Evolutionary conservation across 23 tunicate species (phyloP), one percentile per base, ranked within the genome.

Genomic region (Halocynthia roretzi): DNA sequence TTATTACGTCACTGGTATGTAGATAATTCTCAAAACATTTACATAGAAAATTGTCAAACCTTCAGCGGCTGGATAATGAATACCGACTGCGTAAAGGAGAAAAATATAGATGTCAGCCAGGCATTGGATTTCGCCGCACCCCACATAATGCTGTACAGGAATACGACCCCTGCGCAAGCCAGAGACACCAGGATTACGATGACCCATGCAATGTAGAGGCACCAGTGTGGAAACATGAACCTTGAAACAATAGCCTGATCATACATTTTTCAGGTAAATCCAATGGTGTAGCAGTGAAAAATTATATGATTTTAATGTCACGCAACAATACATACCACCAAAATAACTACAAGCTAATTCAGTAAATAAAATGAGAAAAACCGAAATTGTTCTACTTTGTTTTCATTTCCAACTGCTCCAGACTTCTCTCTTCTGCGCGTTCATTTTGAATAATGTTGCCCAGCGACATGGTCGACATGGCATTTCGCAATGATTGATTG

Each of bases 121-220:
- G 83, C 87, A 53, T 77, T 79, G 51, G 95, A 67, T 55, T 80
- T 88, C 50, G 67, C 72, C 49, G 95, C 82, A 12, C 95, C 95
- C 95, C 95, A 88, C 54, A 84, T 86, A 50, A 88, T 65, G 79
- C 95, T 88, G 84, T 88, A 88, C 23, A 88, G 72, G 75, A 88
- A 88, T 7, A 88, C 95, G 51, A 88, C 87, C 58, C 88, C 74
- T 20, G 81, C 81, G 64, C 87, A 84, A 11, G 86, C 49, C 10
- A 61, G 44, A 54, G 68, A 11, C 6, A 82, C 76, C 18, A 79
- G 50, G 53, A 74, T 18, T 14, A 85, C 84, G n/a, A 88, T 70
- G 8, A 14, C 12, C 95, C 95, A 88, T 14, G 77, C 77, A 5
- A 88, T 67, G 72, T 88, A 88, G 15, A 88, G 62, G 50, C 56